Percentiles rank a stretch among this genome's conserved stretches.
These are phyloP conservation scores for Sebastes hopkinsi DNA, from an alignment of 2,797 vertebrate genomes.

Conservation along the genomic window DNA sequence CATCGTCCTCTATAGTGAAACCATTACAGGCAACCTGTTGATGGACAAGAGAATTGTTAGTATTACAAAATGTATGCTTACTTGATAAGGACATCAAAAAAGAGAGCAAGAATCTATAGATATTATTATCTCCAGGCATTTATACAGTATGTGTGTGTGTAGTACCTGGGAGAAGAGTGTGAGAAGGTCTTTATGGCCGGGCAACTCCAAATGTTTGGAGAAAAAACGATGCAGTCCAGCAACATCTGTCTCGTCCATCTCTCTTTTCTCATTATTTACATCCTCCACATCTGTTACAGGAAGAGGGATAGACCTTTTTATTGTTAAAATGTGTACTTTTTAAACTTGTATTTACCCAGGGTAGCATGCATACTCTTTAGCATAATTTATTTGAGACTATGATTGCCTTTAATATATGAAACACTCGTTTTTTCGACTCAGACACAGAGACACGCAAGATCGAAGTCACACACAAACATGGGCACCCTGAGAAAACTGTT, in stretches of 20 bases:
- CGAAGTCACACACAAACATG: no score
- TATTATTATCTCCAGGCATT: not conserved
- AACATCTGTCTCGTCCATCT: slow-evolving; percentile 88
- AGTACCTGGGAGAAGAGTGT: slow-evolving; percentile 92
- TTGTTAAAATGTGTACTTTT: not conserved
- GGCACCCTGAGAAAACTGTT: no score
- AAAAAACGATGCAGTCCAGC: slow-evolving; percentile 92
- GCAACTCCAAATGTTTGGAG: slow-evolving; percentile 92
- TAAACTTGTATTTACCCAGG: not conserved
- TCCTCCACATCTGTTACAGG: slow-evolving; percentile 88
- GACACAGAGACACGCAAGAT: no score
- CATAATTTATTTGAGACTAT: not conserved
- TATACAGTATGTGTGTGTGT: not conserved
- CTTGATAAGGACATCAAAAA: not conserved
- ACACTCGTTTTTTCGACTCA: fast-evolving
- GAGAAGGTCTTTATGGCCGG: slow-evolving; percentile 85
- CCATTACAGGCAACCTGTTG: slow-evolving; percentile 95
- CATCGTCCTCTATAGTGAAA: slow-evolving; percentile 97
- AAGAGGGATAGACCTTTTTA: not conserved
- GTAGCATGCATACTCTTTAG: not conserved
- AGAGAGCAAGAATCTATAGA: not conserved
- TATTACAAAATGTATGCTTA: not conserved
- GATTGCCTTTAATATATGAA: not conserved
- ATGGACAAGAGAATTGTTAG: not conserved
- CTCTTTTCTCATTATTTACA: slow-evolving; percentile 91